Evolutionary conservation across 2,888 invertebrate genomes (phyloP).

Genomic region (Meiosimyza platycephala): DNA sequence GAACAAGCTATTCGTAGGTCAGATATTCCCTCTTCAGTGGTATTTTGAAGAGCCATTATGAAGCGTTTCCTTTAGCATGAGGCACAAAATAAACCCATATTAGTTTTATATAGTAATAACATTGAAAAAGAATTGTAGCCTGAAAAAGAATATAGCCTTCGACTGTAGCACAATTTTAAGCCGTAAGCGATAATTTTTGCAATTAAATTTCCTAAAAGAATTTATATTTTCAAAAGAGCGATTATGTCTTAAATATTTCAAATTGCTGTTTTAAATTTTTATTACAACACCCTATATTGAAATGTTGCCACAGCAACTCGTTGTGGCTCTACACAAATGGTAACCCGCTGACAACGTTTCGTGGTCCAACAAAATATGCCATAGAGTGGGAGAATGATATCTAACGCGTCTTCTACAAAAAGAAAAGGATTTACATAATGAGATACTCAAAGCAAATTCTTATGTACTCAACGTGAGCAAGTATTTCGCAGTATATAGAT

Average conservation of each 20-base stretch:
- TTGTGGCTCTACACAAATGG: constrained; percentile 52
- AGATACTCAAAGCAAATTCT: not conserved
- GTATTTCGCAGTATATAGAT: not conserved
- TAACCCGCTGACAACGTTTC: constrained; percentile 53
- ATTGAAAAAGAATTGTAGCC: no score
- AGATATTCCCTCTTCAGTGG: no score
- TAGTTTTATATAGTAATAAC: no score
- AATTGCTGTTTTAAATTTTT: constrained; percentile 16
- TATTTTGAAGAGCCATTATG: no score
- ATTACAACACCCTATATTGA: constrained; percentile 37
- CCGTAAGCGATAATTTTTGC: no score
- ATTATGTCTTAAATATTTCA: not conserved
- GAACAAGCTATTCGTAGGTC: no score
- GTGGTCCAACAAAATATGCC: constrained; percentile 51
- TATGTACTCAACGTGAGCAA: not conserved
- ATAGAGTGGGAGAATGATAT: constrained; percentile 30
- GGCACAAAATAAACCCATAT: no score
- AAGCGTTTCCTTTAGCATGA: no score
- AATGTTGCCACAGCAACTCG: constrained; percentile 45
- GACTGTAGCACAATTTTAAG: no score
- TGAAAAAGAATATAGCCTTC: no score
- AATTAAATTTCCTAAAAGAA: no score
- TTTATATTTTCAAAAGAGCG: constrained; percentile 8
- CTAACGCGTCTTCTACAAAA: not conserved
- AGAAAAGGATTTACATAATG: constrained; percentile 14